Base-by-base conservation (phyloP, 1,140 invertebrate genomes). In the Drosophila tropicalis region DNA sequence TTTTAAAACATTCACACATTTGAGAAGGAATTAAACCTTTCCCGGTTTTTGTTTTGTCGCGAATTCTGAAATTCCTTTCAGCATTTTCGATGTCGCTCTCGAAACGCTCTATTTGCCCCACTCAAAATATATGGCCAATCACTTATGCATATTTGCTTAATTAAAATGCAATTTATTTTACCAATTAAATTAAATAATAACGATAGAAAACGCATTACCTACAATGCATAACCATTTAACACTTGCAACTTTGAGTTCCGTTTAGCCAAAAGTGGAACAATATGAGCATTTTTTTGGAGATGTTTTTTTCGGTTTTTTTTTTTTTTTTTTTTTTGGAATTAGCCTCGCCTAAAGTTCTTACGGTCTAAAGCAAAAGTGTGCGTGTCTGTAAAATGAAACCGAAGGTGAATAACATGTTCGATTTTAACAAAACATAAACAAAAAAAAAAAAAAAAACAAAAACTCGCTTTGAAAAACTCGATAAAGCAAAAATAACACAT, bases 381-480 rank as follows among this genome's bases (percentile, higher is more conserved):
- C 12, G 12, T 39, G 57, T 65, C 34, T 72, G 34, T 44, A 25
- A 62, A 65, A 60, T 66, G 66, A 54, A 40, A 62, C 54, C 76
- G 69, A 86, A 86, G 82, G 82, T 82, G 82, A 86, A 78, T 75
- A 84, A 57, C 70, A 32, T 58, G 62, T 75, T 51, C 41, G 65
- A 63, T 72, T 54, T 64, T 58, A n/a, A 9, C 6, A 39, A 32
- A 29, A 29, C 29, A 29, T 5, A 29, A 29, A 29, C 5, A 29
- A 29, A 29, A 29, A 25, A 75, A 41, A n/a, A 25, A 25, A 25
- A 25, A 3, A 25, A 25, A 75, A 36, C 12, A n/a, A 29, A 71
- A 66, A 75, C 39, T 61, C 70, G 40, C 36, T 72, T 40, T 19
- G 44, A 51, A 51, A 19, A 51, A 51, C 44, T 51, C 44, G 44